These are phyloP conservation scores for Scolanthus callimorphus DNA, from an alignment of 92 coral and sea anemone species.

Conservation along the genomic window DNA sequence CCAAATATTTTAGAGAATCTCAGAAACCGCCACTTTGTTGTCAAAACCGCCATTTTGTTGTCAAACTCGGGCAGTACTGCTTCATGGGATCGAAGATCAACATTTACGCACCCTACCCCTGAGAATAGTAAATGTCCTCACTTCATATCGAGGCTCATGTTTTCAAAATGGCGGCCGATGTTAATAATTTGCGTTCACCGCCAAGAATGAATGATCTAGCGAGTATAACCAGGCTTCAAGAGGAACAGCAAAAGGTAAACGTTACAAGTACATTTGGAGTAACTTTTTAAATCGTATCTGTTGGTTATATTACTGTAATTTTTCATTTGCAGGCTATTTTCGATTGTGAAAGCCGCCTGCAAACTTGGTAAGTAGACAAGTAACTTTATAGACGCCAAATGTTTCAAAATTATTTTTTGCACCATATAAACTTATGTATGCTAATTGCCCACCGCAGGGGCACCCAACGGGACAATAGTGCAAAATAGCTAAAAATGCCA, in stretches of 20 bases:
- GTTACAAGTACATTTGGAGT: too few relatives aligned
- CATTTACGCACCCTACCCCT: slow-evolving; percentile 28
- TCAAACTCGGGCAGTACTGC: background rate
- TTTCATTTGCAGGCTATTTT: slow-evolving; percentile 41
- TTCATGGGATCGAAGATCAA: too few relatives aligned
- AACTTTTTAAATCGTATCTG: background rate
- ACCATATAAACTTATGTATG: too few relatives aligned
- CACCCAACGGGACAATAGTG: too few relatives aligned
- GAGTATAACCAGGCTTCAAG: slow-evolving; percentile 67
- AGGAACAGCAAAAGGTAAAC: slow-evolving; percentile 70
- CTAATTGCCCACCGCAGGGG: too few relatives aligned
- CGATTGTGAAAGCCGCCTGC: slow-evolving; percentile 61
- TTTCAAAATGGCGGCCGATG: slow-evolving; percentile 42
- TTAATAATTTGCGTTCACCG: slow-evolving; percentile 4
- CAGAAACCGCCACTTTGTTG: too few relatives aligned
- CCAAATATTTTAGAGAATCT: too few relatives aligned
- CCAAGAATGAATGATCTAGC: slow-evolving; percentile 47
- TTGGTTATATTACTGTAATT: background rate
- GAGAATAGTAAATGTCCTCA: background rate
- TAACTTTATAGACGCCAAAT: too few relatives aligned
- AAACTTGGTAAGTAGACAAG: slow-evolving; percentile 87
- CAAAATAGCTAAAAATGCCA: too few relatives aligned
- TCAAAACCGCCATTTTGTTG: slow-evolving; percentile 38
- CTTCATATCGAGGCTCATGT: slow-evolving; percentile 5
- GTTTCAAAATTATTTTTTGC: too few relatives aligned